Conservation (phyloP, 2,113 vertebrate genomes). For the Apteryx owenii region DNA sequence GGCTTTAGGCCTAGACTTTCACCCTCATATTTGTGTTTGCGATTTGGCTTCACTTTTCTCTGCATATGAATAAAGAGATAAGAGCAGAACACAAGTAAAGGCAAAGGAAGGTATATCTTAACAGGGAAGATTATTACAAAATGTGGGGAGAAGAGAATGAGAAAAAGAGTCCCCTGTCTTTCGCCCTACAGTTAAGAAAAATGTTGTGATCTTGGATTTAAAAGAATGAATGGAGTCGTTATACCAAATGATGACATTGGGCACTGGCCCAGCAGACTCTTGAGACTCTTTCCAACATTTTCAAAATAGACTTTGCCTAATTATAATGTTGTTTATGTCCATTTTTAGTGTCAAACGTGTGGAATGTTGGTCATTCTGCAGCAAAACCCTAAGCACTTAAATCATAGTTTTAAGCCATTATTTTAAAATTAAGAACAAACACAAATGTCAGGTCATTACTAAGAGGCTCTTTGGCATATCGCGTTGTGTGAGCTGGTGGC, state of each 20-base stretch:
- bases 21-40: background rate
- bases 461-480: background rate
- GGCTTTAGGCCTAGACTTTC: background rate
- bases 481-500: background rate
- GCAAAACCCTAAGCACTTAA: constrained; percentile 11
- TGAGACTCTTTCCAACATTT: constrained; percentile 60
- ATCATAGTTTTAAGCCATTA: background rate
- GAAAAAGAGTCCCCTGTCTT: background rate
- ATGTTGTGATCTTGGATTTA: background rate
- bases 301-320: constrained; percentile 49
- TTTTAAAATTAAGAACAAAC: background rate
- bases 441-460: background rate
- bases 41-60: background rate
- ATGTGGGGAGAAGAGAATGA: background rate
- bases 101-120: background rate
- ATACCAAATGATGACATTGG: background rate
- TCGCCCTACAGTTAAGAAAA: background rate
- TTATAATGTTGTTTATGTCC: constrained; percentile 22
- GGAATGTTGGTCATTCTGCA: constrained; percentile 40
- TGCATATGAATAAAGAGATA: background rate
- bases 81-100: background rate
- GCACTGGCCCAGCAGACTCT: constrained; percentile 12
- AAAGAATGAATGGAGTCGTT: constrained; percentile 29
- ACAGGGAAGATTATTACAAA: background rate
- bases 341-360: constrained; percentile 22